phyloP scores from a whole-genome alignment of 1,140 invertebrate species.

The Plectus sambesii region DNA sequence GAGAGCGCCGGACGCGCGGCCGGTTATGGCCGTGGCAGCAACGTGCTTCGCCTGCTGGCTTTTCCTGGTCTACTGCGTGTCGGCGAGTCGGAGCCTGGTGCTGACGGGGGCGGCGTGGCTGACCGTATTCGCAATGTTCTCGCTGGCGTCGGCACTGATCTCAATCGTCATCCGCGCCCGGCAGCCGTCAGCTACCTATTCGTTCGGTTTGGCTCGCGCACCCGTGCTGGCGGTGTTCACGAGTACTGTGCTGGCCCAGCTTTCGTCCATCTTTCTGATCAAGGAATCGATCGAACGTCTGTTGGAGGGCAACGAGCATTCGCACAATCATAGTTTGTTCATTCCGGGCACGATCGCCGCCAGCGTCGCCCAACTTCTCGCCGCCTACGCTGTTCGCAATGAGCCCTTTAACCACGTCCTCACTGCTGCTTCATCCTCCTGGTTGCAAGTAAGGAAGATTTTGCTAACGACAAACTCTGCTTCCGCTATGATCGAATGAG shows the following conservation, averaged over 20 bases:
- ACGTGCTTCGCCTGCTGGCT: too few relatives aligned
- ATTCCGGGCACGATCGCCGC: slow-evolving; percentile 23
- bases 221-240: slow-evolving; percentile 43
- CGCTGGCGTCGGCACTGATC: slow-evolving; percentile 34
- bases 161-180: slow-evolving; percentile 28
- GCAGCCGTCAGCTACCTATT: slow-evolving; percentile 29
- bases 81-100: slow-evolving; percentile 29
- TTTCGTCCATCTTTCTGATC: slow-evolving; percentile 41
- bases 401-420: slow-evolving; percentile 43
- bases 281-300: slow-evolving; percentile 41
- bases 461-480: too few relatives aligned
- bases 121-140: slow-evolving; percentile 37
- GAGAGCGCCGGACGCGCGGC: too few relatives aligned
- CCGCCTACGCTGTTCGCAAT: slow-evolving; percentile 35
- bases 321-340: slow-evolving; percentile 22
- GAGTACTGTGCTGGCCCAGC: slow-evolving; percentile 40
- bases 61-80: slow-evolving; percentile 39
- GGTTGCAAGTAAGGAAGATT: too few relatives aligned
- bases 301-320: slow-evolving; percentile 30
- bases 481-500: too few relatives aligned
- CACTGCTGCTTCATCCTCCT: slow-evolving; percentile 29
- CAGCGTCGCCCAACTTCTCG: slow-evolving; percentile 29
- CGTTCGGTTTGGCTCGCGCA: slow-evolving; percentile 34
- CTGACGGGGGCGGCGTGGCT: slow-evolving; percentile 38
- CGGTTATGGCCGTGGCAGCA: too few relatives aligned